These are phyloP conservation scores for Rhingia rostrata DNA, from an alignment of 2,888 invertebrate genomes.

Conservation along the genomic window DNA sequence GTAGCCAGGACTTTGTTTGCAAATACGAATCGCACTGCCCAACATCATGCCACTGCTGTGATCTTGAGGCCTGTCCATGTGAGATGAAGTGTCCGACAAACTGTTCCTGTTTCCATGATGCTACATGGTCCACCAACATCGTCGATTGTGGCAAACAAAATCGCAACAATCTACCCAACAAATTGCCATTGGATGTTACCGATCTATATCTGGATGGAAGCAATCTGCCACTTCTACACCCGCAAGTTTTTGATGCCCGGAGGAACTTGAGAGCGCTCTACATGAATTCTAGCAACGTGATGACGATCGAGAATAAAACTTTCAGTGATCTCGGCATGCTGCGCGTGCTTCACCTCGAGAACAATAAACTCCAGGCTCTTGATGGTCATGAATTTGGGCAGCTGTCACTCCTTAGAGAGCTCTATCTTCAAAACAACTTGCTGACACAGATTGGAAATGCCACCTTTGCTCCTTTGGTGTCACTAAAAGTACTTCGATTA, in stretches of 20 bases:
- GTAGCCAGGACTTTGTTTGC: conserved; percentile 94
- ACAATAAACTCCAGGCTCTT: conserved; percentile 90
- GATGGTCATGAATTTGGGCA: conserved; percentile 94
- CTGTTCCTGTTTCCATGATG: conserved; percentile 97
- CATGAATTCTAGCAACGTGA: conserved; percentile 92
- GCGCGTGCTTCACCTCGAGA: conserved; percentile 91
- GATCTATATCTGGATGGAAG: conserved; percentile 96
- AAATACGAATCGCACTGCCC: conserved; percentile 96
- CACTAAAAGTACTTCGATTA: conserved; percentile 90
- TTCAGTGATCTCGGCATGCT: conserved; percentile 92
- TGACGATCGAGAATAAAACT: conserved; percentile 94
- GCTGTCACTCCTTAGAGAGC: conserved; percentile 89
- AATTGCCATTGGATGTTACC: conserved; percentile 97
- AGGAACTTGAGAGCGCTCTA: conserved; percentile 94
- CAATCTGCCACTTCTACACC: conserved; percentile 91
- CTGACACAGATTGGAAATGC: conserved; percentile 91
- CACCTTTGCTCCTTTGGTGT: conserved; percentile 90
- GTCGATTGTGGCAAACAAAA: conserved; percentile 92
- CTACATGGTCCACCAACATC: conserved; percentile 95
- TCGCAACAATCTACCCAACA: conserved; percentile 85
- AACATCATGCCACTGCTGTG: conserved; percentile 97
- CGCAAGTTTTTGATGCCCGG: conserved; percentile 94
- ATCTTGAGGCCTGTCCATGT: conserved; percentile 97
- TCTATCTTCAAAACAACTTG: conserved; percentile 93
- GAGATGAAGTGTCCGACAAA: conserved; percentile 97